These are phyloP conservation scores for Tridacna gigas DNA, from an alignment of 2,888 invertebrate species.

Conservation along the genomic window DNA sequence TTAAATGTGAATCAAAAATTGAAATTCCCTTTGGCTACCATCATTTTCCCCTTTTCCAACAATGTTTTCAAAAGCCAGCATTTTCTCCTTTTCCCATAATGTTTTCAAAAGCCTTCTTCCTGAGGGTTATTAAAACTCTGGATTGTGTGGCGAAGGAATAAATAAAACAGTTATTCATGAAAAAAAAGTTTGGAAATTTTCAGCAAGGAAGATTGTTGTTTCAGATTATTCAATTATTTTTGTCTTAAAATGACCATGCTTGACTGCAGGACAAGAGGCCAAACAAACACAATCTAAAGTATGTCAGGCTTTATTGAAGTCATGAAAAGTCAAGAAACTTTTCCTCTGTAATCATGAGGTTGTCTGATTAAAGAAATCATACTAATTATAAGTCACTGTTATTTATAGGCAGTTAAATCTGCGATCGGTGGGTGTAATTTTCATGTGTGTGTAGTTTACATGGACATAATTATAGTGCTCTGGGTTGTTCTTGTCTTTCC, in stretches of 20 bases:
- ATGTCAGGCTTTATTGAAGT: not conserved
- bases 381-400: conserved; percentile 18
- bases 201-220: not conserved
- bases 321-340: conserved; percentile 4
- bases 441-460: conserved; percentile 10
- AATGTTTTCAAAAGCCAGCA: no score
- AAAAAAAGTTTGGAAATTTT: not conserved
- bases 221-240: no score
- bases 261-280: not conserved
- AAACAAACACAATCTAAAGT: not conserved
- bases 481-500: not conserved
- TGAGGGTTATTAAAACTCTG: not conserved
- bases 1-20: no score
- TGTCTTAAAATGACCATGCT: not conserved
- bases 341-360: conserved; percentile 2
- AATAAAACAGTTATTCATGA: not conserved
- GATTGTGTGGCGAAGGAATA: not conserved
- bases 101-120: no score
- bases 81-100: no score
- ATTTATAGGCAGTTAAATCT: conserved; percentile 23
- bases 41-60: no score
- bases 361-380: conserved; percentile 16
- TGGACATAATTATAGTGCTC: conserved; percentile 5
- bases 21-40: no score
- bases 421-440: conserved; percentile 5